Evolutionary conservation across 2,888 invertebrate genomes (phyloP).

Genomic region (Thymelicus lineola): DNA sequence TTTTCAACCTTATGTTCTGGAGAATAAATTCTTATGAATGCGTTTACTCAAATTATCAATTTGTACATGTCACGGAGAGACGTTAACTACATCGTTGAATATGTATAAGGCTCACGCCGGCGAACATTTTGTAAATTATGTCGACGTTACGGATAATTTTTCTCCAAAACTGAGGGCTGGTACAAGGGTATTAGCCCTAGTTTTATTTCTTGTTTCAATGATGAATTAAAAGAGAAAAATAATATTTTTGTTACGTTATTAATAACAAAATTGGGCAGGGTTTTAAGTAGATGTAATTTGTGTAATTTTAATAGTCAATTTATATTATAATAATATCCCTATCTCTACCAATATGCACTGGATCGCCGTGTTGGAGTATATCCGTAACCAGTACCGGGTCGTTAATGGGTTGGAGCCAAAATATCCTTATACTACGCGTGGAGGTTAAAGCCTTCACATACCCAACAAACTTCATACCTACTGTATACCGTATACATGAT

Average conservation of each 20-base stretch:
- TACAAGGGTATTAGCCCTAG: not conserved
- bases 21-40: slow-evolving; percentile 11
- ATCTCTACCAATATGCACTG: too few species aligned
- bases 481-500: not conserved
- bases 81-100: slow-evolving; percentile 29
- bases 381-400: too few species aligned
- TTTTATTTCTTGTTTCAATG: not conserved
- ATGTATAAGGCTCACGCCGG: slow-evolving; percentile 30
- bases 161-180: slow-evolving; percentile 11
- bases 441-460: too few species aligned
- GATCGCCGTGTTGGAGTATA: too few species aligned
- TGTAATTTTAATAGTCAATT: too few species aligned
- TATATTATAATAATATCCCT: too few species aligned
- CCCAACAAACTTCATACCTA: not conserved
- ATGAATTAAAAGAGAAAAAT: too few species aligned
- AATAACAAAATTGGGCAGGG: too few species aligned
- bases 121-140: slow-evolving; percentile 32
- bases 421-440: too few species aligned
- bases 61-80: slow-evolving; percentile 32
- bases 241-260: too few species aligned
- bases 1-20: slow-evolving; percentile 26
- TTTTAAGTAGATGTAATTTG: too few species aligned
- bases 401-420: too few species aligned
- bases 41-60: slow-evolving; percentile 26
- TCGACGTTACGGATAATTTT: slow-evolving; percentile 28